Conservation (phyloP, 2,888 invertebrate genomes). For the Lissocephala sabroskyi region DNA sequence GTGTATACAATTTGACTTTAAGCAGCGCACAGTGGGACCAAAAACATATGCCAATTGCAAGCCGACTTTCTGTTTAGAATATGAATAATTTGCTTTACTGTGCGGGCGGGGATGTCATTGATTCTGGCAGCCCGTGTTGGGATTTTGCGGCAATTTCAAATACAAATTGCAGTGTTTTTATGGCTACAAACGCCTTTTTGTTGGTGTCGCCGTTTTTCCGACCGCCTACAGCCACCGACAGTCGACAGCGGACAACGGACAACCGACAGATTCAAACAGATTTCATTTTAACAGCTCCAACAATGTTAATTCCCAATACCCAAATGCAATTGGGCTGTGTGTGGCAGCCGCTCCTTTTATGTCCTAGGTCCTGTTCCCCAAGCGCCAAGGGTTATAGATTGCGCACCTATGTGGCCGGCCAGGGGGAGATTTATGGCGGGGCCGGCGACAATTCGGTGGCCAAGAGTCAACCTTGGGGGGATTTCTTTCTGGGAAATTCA, state of each 20-base stretch:
- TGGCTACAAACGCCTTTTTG: constrained; percentile 52
- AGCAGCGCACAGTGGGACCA: too few relatives aligned
- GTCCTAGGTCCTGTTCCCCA: constrained; percentile 20
- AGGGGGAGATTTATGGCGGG: constrained; percentile 43
- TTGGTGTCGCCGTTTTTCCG: too few relatives aligned
- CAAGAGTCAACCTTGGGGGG: not conserved
- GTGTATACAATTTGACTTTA: too few relatives aligned
- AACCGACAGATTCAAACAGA: constrained; percentile 48
- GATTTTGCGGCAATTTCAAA: constrained; percentile 66
- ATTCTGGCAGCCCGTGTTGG: constrained; percentile 36
- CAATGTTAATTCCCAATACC: constrained; percentile 65
- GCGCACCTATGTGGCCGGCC: too few relatives aligned
- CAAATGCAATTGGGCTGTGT: constrained; percentile 53
- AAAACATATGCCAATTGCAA: too few relatives aligned
- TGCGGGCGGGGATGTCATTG: too few relatives aligned
- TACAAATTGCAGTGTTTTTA: constrained; percentile 64
- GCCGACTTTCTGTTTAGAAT: too few relatives aligned
- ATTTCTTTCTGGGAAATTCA: too few relatives aligned
- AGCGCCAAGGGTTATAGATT: not conserved
- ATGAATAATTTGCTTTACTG: too few relatives aligned
- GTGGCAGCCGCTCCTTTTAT: not conserved
- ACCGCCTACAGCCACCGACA: constrained; percentile 37
- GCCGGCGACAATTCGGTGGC: constrained; percentile 37
- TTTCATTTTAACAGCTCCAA: constrained; percentile 64
- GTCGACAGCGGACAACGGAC: constrained; percentile 13